A percentile compares a stretch with the other conserved stretches of the same genome.
phyloP scores from a whole-genome alignment of 2,797 vertebrate species.

The Coranthus polyacanthus region DNA sequence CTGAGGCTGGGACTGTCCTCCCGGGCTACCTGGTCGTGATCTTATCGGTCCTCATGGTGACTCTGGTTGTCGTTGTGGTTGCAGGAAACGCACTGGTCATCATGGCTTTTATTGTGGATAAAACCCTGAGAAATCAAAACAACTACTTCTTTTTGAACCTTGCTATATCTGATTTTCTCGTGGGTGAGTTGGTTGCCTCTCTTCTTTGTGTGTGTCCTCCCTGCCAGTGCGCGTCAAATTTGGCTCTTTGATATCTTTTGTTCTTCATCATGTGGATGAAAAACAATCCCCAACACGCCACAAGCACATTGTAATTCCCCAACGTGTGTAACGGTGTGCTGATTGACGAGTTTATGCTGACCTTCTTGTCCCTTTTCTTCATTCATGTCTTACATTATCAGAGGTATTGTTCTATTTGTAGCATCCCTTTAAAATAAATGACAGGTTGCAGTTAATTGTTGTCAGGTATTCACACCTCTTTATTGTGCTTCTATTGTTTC shows the following conservation, averaged over 20 bases:
- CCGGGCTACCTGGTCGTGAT: slow-evolving; percentile 81
- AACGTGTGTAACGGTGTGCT: slow-evolving; percentile 5
- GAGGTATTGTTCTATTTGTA: slow-evolving; percentile 6
- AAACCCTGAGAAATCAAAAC: slow-evolving; percentile 90
- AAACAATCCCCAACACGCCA: not conserved
- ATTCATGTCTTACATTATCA: slow-evolving; percentile 14
- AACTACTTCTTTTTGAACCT: slow-evolving; percentile 95
- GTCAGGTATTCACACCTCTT: not conserved
- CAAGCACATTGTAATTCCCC: not conserved
- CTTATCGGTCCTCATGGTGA: slow-evolving; percentile 87
- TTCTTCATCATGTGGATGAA: slow-evolving; percentile 19
- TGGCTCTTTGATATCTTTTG: slow-evolving; percentile 28
- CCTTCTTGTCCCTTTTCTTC: slow-evolving; percentile 11
- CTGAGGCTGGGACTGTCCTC: slow-evolving; percentile 68
- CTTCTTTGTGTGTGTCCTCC: slow-evolving; percentile 15
- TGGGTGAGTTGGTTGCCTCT: slow-evolving; percentile 85
- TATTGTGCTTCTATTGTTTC: slow-evolving; percentile 28
- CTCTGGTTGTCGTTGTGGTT: slow-evolving; percentile 87
- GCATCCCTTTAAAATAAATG: not conserved
- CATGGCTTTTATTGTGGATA: slow-evolving; percentile 92
- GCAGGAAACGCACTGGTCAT: slow-evolving; percentile 92
- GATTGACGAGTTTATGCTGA: slow-evolving; percentile 9
- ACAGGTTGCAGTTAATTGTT: not conserved
- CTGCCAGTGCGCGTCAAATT: slow-evolving; percentile 23
- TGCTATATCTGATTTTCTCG: slow-evolving; percentile 92